Evolutionary conservation across 2,113 vertebrate genomes (phyloP).

Genomic region (Caranx ignobilis): DNA sequence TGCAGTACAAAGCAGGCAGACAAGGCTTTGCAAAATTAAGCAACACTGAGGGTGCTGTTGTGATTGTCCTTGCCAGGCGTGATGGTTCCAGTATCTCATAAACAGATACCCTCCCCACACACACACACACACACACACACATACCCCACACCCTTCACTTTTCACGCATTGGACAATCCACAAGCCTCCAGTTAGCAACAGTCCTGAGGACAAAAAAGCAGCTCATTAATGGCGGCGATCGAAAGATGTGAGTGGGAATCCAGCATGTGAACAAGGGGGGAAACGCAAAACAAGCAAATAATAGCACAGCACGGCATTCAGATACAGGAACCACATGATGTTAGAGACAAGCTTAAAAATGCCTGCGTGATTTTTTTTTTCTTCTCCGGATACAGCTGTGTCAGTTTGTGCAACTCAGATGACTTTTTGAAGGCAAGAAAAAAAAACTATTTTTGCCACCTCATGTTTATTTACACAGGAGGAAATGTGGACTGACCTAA

Average conservation of each 20-base stretch:
- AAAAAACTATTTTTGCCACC: constrained; percentile 36
- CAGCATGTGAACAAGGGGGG: constrained; percentile 6
- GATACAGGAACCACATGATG: constrained; percentile 26
- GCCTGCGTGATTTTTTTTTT: background rate
- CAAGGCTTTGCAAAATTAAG: constrained; percentile 46
- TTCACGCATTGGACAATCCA: constrained; percentile 32
- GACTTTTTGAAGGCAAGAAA: constrained; percentile 30
- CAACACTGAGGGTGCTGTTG: constrained; percentile 46
- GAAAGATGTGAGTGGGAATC: constrained; percentile 34
- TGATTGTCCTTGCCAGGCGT: constrained; percentile 59
- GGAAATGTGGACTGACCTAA: background rate
- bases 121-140: no score
- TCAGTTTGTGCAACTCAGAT: constrained; percentile 19
- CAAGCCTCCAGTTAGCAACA: constrained; percentile 31
- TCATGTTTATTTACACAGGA: constrained; percentile 36
- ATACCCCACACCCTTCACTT: constrained; percentile 14
- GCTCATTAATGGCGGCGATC: constrained; percentile 53
- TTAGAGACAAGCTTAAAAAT: constrained; percentile 43
- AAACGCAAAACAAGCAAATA: constrained; percentile 56
- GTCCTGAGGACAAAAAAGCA: constrained; percentile 25
- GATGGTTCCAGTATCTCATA: constrained; percentile 61
- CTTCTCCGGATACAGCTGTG: constrained; percentile 42
- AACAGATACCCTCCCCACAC: constrained; percentile 26
- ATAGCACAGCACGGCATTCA: constrained; percentile 29
- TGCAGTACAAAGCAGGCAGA: constrained; percentile 54